phyloP scores from a whole-genome alignment of 2,888 invertebrate genomes.

The Anaspis maculata region DNA sequence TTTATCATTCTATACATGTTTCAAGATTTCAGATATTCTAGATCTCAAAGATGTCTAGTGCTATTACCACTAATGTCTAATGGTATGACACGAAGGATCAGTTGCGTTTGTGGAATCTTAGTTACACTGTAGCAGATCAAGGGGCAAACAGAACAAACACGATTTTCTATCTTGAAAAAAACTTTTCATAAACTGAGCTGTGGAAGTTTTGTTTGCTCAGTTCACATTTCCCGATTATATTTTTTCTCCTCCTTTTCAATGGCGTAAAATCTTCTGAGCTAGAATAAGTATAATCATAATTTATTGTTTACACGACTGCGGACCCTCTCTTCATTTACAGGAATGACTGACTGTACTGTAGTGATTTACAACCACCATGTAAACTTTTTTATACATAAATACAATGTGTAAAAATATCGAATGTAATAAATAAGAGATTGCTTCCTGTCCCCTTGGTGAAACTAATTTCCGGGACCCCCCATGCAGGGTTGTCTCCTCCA shows the following conservation, averaged over 20 bases:
- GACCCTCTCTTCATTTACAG: conserved; percentile 24
- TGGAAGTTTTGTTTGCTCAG: conserved; percentile 12
- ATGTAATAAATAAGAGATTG: conserved; percentile 24
- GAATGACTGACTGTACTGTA: conserved; percentile 34
- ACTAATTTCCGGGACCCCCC: conserved; percentile 20
- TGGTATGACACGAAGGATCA: conserved; percentile 7
- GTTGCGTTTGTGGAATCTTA: no score
- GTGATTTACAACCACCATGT: conserved; percentile 32
- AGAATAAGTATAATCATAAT: conserved; percentile 17
- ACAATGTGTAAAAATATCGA: conserved; percentile 35
- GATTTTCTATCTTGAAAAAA: conserved; percentile 2
- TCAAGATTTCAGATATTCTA: conserved; percentile 9
- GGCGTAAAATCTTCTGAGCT: not conserved
- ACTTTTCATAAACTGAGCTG: conserved; percentile 3
- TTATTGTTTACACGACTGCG: conserved; percentile 22
- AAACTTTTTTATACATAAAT: conserved; percentile 40
- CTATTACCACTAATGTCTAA: conserved; percentile 9
- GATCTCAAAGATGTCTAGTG: conserved; percentile 11
- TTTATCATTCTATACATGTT: conserved; percentile 17
- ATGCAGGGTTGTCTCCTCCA: conserved; percentile 26
- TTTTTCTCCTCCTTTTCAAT: not conserved
- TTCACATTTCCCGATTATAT: no score
- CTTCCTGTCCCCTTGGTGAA: conserved; percentile 16
- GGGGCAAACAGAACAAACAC: conserved; percentile 15
- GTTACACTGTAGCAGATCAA: conserved; percentile 13